These are phyloP conservation scores for Ibycter americanus DNA, from an alignment of 2,797 vertebrate genomes.

Conservation along the genomic window DNA sequence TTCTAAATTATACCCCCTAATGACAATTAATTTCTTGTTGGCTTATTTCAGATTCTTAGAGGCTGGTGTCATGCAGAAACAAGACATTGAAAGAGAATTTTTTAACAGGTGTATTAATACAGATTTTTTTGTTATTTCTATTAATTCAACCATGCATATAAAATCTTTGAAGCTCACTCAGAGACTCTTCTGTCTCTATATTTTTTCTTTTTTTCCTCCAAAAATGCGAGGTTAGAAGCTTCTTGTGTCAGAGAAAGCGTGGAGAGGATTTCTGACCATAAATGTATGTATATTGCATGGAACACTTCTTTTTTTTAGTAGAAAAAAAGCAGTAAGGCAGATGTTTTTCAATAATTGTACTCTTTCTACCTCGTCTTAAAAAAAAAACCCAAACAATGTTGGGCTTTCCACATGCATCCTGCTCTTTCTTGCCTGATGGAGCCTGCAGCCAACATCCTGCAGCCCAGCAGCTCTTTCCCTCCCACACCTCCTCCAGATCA, in stretches of 20 bases:
- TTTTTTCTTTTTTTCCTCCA: not conserved
- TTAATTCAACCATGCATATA: not conserved
- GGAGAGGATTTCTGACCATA: not conserved
- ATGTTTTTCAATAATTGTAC: not conserved
- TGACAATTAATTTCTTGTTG: not conserved
- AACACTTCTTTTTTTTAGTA: not conserved
- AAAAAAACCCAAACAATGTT: fast-evolving
- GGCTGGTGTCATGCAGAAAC: not conserved
- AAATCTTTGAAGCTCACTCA: not conserved
- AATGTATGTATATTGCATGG: too few species aligned
- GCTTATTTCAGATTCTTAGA: not conserved
- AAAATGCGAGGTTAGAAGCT: not conserved
- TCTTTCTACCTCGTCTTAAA: not conserved
- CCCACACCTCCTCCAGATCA: not conserved
- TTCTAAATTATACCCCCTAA: not conserved
- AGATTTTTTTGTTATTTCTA: not conserved
- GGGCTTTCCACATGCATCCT: not conserved
- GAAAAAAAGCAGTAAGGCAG: not conserved
- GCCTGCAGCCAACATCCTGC: not conserved
- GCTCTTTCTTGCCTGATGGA: not conserved
- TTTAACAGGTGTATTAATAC: not conserved
- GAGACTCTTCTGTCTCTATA: not conserved
- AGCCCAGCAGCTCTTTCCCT: not conserved
- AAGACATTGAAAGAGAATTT: not conserved
- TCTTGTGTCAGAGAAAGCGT: not conserved